These are phyloP conservation scores for Drosophila subobscura DNA, from an alignment of 1,140 invertebrate genomes.

Conservation along the genomic window DNA sequence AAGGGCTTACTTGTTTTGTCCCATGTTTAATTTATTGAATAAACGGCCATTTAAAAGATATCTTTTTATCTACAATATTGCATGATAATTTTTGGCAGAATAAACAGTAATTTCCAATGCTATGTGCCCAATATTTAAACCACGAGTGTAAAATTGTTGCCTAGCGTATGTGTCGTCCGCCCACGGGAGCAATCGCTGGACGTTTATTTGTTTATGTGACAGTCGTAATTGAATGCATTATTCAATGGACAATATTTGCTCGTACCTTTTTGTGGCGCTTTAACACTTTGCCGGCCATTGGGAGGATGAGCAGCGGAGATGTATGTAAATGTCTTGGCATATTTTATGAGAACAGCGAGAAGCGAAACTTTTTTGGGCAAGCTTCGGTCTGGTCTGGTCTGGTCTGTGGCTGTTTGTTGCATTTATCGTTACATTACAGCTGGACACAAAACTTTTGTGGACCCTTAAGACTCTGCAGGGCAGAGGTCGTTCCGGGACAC, in stretches of 20 bases:
- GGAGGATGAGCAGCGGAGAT: constrained; percentile 42
- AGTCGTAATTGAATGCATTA: constrained; percentile 72
- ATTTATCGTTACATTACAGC: constrained; percentile 20
- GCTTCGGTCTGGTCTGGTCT: constrained; percentile 37
- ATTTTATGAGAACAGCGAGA: constrained; percentile 67
- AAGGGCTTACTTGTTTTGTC: not conserved
- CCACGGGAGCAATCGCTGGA: no score
- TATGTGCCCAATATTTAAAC: no score
- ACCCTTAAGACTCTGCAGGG: not conserved
- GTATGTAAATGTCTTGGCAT: constrained; percentile 75
- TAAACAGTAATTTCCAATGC: no score
- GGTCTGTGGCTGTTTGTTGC: constrained; percentile 27
- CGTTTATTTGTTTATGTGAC: constrained; percentile 18
- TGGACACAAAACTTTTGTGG: constrained; percentile 45
- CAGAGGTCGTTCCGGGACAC: constrained; percentile 2
- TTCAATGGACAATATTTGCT: constrained; percentile 50
- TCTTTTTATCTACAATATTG: no score
- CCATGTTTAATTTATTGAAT: not conserved
- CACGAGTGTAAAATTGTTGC: not conserved
- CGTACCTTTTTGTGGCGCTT: constrained; percentile 68
- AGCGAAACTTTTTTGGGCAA: constrained; percentile 47
- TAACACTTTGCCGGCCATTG: constrained; percentile 61
- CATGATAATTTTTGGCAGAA: no score
- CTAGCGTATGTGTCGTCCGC: not conserved
- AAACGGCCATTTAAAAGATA: not conserved